These are phyloP conservation scores for Sorex fumeus DNA, from an alignment of 2,113 vertebrate species.

Conservation along the genomic window DNA sequence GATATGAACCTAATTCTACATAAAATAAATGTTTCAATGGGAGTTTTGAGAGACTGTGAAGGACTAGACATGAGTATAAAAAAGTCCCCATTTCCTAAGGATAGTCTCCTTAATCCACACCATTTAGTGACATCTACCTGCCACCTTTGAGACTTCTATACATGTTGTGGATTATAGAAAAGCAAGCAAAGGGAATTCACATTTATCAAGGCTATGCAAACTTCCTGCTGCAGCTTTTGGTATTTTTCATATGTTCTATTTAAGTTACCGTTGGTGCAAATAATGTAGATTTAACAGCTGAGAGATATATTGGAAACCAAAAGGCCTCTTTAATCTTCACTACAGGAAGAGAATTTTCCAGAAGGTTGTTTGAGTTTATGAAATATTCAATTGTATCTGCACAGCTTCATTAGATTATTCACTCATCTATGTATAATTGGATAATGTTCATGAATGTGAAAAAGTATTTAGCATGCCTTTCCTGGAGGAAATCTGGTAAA, in stretches of 20 bases:
- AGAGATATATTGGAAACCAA: conserved; percentile 4
- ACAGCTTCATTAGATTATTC: conserved; percentile 8
- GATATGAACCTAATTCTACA: neutral
- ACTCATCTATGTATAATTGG: neutral
- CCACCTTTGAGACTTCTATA: neutral
- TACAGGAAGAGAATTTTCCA: neutral
- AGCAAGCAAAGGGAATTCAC: neutral
- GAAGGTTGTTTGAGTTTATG: neutral
- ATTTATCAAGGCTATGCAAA: neutral
- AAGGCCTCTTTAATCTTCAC: neutral
- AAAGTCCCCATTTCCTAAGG: neutral
- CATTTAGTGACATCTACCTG: neutral
- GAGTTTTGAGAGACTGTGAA: neutral
- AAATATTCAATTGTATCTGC: conserved; percentile 2
- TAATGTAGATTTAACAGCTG: neutral
- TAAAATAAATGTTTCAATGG: neutral
- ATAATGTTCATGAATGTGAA: conserved; percentile 11
- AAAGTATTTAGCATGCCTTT: conserved; percentile 11
- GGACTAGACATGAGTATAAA: neutral
- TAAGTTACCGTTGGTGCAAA: neutral
- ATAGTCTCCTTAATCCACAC: neutral
- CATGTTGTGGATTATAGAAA: neutral
- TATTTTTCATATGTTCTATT: conserved; percentile 25
- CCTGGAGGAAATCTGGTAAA: conserved; percentile 37
- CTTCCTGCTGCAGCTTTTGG: neutral